A percentile compares a stretch with the other conserved stretches of the same genome.
phyloP scores from a whole-genome alignment of 64 coral and sea anemone species.

The Acropora tenuis region DNA sequence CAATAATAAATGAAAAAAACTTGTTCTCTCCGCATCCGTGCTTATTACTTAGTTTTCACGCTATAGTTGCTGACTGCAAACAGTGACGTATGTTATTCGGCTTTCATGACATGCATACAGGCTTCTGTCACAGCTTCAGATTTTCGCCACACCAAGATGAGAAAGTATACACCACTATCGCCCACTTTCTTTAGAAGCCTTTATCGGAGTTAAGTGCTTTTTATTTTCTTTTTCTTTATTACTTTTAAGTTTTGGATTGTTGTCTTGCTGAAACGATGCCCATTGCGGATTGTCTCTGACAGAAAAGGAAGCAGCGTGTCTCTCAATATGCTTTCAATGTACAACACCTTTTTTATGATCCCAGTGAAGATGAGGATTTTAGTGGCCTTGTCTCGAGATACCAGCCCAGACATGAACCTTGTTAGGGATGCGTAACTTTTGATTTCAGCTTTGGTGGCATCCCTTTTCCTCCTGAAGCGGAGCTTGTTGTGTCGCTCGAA shows the following conservation, averaged over 20 bases:
- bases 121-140: too few relatives aligned
- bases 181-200: not conserved
- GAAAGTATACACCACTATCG: not conserved
- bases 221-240: not conserved
- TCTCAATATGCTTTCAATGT: not conserved
- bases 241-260: conserved; percentile 48
- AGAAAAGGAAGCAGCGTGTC: conserved; percentile 32
- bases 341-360: conserved; percentile 42
- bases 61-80: too few relatives aligned
- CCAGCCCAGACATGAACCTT: conserved; percentile 29
- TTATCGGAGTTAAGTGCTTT: not conserved
- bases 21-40: too few relatives aligned
- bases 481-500: not conserved
- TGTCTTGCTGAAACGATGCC: conserved; percentile 42
- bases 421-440: conserved; percentile 40
- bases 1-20: too few relatives aligned
- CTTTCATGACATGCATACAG: too few relatives aligned
- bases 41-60: too few relatives aligned
- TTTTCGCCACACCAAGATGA: too few relatives aligned
- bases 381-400: conserved; percentile 20
- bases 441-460: conserved; percentile 25
- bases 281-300: not conserved
- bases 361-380: conserved; percentile 17
- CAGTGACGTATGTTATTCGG: too few relatives aligned
- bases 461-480: not conserved